These are phyloP conservation scores for Callinectes sapidus DNA, from an alignment of 2,888 invertebrate genomes.

Conservation along the genomic window DNA sequence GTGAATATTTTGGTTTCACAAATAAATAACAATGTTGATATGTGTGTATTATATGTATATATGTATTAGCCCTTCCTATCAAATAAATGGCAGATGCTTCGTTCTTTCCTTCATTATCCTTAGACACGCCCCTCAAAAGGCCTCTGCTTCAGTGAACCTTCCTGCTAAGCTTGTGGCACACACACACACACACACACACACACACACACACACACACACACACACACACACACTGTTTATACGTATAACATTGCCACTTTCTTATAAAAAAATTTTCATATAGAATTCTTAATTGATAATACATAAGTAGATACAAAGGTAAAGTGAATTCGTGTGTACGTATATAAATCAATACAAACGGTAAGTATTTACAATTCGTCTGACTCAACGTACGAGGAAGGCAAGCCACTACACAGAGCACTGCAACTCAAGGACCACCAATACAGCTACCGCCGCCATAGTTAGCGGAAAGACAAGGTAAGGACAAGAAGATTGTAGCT, in stretches of 20 bases:
- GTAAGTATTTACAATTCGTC: neutral
- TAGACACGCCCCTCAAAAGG: too few relatives aligned
- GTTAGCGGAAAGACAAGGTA: neutral
- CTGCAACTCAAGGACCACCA: neutral
- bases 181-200: too few relatives aligned
- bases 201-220: too few relatives aligned
- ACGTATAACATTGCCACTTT: too few relatives aligned
- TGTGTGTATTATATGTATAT: conserved; percentile 69
- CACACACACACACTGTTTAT: too few relatives aligned
- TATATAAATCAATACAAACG: neutral
- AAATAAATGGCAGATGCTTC: conserved; percentile 64
- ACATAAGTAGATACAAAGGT: neutral
- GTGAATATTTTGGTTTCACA: conserved; percentile 35
- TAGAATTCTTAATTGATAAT: neutral
- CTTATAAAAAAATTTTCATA: neutral
- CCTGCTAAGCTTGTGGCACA: too few relatives aligned
- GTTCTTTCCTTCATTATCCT: neutral
- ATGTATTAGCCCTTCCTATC: conserved; percentile 63
- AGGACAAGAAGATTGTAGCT: neutral
- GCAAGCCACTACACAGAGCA: neutral
- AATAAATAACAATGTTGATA: conserved; percentile 65
- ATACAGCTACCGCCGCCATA: neutral
- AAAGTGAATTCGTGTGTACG: neutral
- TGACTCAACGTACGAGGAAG: neutral
- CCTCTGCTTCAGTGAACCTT: neutral